A percentile compares a stretch with the other conserved stretches of the same genome.
phyloP scores from a whole-genome alignment of 2,888 invertebrate species.

The Papilio elwesi region DNA sequence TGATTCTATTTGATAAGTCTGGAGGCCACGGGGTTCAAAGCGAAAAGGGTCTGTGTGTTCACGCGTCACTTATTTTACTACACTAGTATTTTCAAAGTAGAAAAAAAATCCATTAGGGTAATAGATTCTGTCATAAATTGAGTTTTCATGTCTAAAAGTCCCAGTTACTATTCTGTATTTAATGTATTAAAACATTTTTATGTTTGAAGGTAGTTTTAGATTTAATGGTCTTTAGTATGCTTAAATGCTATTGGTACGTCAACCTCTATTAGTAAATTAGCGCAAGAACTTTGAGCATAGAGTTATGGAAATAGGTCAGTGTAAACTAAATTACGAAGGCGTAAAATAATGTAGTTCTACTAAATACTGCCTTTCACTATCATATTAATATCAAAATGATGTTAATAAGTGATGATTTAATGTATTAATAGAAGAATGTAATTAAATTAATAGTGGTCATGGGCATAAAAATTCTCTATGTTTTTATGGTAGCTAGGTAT shows the following conservation, averaged over 20 bases:
- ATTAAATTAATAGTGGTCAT: too few species aligned
- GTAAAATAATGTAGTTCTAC: neutral
- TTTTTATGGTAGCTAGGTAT: too few species aligned
- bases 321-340: neutral
- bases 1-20: slow-evolving; percentile 39
- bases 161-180: neutral
- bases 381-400: neutral
- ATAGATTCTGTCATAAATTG: slow-evolving; percentile 23
- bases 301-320: slow-evolving; percentile 10
- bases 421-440: too few species aligned
- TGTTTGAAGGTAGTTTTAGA: neutral
- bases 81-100: slow-evolving; percentile 30
- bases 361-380: neutral
- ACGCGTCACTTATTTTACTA: slow-evolving; percentile 38
- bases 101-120: slow-evolving; percentile 35
- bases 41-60: slow-evolving; percentile 39
- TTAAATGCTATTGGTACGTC: neutral
- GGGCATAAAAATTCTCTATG: too few species aligned
- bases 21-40: slow-evolving; percentile 39
- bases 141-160: slow-evolving; percentile 14
- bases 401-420: neutral
- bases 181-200: neutral
- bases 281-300: neutral
- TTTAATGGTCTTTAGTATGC: neutral
- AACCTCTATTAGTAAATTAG: slow-evolving; percentile 10